Evolutionary conservation across 2,797 vertebrate genomes (phyloP).

Genomic region (Eurystomus glaucurus): DNA sequence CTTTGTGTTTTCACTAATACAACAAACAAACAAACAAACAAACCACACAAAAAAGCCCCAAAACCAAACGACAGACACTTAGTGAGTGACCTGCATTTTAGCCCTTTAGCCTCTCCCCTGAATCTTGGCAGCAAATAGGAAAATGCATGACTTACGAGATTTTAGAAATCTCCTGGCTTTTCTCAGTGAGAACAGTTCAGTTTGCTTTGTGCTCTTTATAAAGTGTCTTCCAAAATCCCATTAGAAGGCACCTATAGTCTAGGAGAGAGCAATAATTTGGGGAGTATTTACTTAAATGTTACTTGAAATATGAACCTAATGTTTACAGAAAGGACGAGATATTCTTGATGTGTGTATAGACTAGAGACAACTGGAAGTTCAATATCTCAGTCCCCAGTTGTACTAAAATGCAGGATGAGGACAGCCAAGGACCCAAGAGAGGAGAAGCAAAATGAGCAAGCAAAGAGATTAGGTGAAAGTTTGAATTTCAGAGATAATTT

Average conservation of each 20-base stretch:
- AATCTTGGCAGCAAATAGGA: background rate
- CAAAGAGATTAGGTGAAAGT: background rate
- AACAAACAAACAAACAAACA: background rate
- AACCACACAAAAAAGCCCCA: background rate
- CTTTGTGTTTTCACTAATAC: background rate
- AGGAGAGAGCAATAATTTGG: background rate
- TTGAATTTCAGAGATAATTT: background rate
- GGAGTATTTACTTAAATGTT: background rate
- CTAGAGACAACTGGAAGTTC: background rate
- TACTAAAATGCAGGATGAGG: background rate
- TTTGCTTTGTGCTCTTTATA: constrained; percentile 8
- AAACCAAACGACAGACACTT: background rate
- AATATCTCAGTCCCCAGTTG: background rate
- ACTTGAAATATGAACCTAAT: background rate
- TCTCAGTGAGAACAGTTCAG: background rate
- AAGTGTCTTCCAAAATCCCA: background rate
- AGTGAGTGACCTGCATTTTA: background rate
- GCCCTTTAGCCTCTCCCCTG: background rate
- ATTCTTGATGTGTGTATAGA: background rate
- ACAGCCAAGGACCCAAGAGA: background rate
- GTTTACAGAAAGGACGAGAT: background rate
- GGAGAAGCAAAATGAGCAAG: background rate
- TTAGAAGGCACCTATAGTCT: background rate
- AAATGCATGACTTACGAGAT: background rate
- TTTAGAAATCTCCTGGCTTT: background rate